phyloP scores from a whole-genome alignment of 2,797 vertebrate genomes.

The Aphelocoma californica region DNA sequence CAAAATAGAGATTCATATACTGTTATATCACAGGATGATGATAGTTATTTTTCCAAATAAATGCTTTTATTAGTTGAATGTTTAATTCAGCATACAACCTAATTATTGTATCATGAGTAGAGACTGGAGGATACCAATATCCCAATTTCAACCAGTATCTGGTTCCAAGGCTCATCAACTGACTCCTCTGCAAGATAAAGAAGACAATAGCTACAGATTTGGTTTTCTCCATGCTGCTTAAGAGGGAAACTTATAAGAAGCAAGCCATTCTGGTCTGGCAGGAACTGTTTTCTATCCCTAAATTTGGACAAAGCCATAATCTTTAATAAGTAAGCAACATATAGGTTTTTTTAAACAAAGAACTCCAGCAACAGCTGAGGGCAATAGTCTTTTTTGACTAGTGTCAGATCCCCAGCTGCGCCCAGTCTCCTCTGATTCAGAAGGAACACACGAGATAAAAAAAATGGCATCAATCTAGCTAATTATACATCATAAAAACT shows the following conservation, averaged over 20 bases:
- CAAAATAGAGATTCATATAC: not conserved
- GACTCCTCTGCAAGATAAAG: not conserved
- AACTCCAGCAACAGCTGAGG: not conserved
- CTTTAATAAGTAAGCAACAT: not conserved
- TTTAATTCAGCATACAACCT: not conserved
- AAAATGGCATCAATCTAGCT: not conserved
- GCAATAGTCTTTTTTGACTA: not conserved
- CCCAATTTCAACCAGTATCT: not conserved
- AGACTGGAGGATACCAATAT: not conserved
- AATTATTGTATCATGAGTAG: not conserved
- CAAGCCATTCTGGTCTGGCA: not conserved
- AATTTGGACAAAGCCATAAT: not conserved
- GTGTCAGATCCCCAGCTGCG: not conserved
- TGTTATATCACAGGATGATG: not conserved
- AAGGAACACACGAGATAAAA: rapidly evolving
- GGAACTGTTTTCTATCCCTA: not conserved
- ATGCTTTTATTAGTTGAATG: not conserved
- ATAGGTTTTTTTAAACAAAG: not conserved
- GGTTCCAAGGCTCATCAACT: not conserved
- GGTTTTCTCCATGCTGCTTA: not conserved
- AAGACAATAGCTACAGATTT: not conserved
- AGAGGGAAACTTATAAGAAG: not conserved
- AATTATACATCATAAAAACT: not conserved
- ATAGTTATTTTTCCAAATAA: not conserved
- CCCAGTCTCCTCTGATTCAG: not conserved